Evolutionary conservation across 2,888 invertebrate genomes (phyloP).

Genomic region (Pyrochroa serraticornis): DNA sequence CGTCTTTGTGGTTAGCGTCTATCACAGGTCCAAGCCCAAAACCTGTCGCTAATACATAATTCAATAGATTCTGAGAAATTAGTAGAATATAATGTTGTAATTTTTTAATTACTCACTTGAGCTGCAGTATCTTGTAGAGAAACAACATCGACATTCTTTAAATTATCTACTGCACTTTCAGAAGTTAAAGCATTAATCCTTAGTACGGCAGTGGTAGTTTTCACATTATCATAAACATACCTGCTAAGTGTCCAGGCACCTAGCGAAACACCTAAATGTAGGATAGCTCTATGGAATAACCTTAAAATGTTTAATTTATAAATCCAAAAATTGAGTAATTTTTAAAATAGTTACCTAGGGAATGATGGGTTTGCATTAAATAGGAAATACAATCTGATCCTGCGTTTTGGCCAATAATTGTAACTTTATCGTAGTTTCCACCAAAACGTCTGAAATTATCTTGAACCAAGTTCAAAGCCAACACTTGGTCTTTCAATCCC

Average conservation of each 20-base stretch:
- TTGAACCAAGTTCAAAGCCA: slow-evolving; percentile 18
- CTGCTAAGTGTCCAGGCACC: slow-evolving; percentile 34
- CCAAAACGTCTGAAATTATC: slow-evolving; percentile 23
- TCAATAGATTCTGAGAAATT: slow-evolving; percentile 2
- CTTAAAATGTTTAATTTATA: slow-evolving; percentile 15
- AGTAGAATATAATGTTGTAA: background rate
- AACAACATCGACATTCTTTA: slow-evolving; percentile 24
- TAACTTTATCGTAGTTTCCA: slow-evolving; percentile 14
- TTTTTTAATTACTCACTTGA: background rate
- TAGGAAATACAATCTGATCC: slow-evolving; percentile 19
- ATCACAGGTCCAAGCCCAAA: slow-evolving; percentile 25
- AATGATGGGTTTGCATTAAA: too few species aligned
- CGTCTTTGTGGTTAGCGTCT: slow-evolving; percentile 24
- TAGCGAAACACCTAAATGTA: slow-evolving; percentile 38
- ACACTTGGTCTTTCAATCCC: slow-evolving; percentile 18
- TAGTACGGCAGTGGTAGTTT: slow-evolving; percentile 24
- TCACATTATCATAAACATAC: slow-evolving; percentile 21
- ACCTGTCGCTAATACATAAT: slow-evolving; percentile 22
- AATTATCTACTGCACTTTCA: slow-evolving; percentile 24
- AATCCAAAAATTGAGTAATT: too few species aligned
- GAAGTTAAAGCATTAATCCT: slow-evolving; percentile 19
- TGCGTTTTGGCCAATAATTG: slow-evolving; percentile 22
- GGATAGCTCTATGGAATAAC: slow-evolving; percentile 37
- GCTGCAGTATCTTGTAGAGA: background rate
- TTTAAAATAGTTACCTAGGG: too few species aligned